Evolutionary conservation across 2,113 vertebrate genomes (phyloP), one percentile per base, ranked within the genome.

Genomic region (Tiliqua scincoides): DNA sequence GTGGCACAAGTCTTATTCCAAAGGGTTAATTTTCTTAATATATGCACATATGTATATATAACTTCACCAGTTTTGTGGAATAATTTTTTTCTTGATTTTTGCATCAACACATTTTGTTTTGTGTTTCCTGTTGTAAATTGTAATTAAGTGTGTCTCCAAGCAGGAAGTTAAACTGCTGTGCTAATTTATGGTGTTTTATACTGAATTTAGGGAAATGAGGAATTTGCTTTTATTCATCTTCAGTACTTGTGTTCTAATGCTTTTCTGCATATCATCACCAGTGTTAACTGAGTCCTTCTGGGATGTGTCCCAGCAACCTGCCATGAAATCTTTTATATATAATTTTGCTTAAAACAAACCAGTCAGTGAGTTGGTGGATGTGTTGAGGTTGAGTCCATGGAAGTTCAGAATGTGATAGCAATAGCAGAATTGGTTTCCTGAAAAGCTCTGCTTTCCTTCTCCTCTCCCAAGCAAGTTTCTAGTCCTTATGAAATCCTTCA

Each of bases 21-120:
- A 95, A 92, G 93, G 93, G 94, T 95, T 97, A 92, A 92, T 93
- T 91, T 95, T 48, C 8, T 48, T 8, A 5, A 48, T 48, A 48
- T 8, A 48, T 48, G 8, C 43, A 95, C 85, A 94, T 91, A 88
- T 86, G 92, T 95, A 89, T 96, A 90, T 95, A 95, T 94, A 94
- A 95, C 95, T 93, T 95, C 93, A 93, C 85, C 85, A 95, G 87
- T 95, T 92, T 90, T 73, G 85, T 95, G 94, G 94, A 89, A 93
- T 96, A 96, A 96, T 94, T 96, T 97, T n/a, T 68, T 73, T 57
- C 12, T 30, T 37, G 96, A 2, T 96, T 96, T 97, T 97, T 96
- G 95, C 95, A 95, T 94, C 94, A 93, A 87, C 82, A 89, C 94
- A 88, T 88, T 90, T 87, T 85, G 57, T 92, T 88, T 88, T 90